Evolutionary conservation across 2,113 vertebrate species (phyloP).

Genomic region (Peromyscus californicus): DNA sequence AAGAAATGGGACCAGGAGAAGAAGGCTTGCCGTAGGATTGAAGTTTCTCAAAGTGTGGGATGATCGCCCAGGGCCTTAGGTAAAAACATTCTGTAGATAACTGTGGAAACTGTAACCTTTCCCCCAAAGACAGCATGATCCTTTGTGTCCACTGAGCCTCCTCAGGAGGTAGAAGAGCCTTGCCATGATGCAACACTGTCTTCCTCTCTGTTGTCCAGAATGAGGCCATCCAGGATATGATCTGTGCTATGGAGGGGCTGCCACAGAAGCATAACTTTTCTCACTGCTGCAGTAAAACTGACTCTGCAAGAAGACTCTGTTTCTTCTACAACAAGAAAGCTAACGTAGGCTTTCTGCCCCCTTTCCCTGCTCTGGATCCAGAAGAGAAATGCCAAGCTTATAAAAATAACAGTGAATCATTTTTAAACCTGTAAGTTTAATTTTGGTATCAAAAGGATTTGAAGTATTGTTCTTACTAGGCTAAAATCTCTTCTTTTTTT

Average conservation of each 20-base stretch:
- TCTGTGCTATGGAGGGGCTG: slow-evolving; percentile 74
- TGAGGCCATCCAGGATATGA: slow-evolving; percentile 47
- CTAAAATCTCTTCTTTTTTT: neutral
- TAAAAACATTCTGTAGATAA: neutral
- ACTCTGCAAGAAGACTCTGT: slow-evolving; percentile 72
- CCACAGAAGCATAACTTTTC: slow-evolving; percentile 61
- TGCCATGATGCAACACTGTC: neutral
- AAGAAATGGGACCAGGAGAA: neutral
- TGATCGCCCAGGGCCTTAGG: neutral
- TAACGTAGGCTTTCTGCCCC: slow-evolving; percentile 64
- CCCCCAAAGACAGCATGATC: neutral
- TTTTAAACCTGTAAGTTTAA: slow-evolving; percentile 79
- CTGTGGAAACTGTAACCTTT: neutral
- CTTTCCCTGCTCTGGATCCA: slow-evolving; percentile 71
- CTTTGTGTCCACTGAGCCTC: neutral
- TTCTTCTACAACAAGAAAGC: slow-evolving; percentile 83
- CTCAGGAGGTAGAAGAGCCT: neutral
- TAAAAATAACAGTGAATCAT: slow-evolving; percentile 64
- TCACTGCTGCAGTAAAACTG: slow-evolving; percentile 79
- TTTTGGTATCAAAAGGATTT: slow-evolving; percentile 11
- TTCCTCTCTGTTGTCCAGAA: slow-evolving; percentile 57
- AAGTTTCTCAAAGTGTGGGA: neutral
- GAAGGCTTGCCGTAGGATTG: neutral
- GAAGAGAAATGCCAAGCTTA: slow-evolving; percentile 82
- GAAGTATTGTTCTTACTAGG: slow-evolving; percentile 1